Conservation (phyloP, 2,113 vertebrate species). For the Apus apus region DNA sequence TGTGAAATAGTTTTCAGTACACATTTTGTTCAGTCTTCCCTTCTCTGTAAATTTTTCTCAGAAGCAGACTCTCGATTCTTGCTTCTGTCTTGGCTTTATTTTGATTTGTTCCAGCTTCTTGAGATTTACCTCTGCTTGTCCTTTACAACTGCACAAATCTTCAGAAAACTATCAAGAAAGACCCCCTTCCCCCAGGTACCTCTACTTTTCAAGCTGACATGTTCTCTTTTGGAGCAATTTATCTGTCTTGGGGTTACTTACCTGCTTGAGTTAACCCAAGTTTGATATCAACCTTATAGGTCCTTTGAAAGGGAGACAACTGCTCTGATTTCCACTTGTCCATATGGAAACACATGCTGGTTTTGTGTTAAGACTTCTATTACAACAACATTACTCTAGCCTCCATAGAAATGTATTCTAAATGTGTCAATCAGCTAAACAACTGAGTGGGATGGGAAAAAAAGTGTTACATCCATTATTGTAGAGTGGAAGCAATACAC, state of each 20-base stretch:
- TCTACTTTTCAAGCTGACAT: fast-evolving
- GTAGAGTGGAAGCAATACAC: neutral
- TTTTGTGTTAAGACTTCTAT: neutral
- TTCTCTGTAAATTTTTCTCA: neutral
- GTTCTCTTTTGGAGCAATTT: neutral
- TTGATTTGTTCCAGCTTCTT: neutral
- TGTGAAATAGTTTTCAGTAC: neutral
- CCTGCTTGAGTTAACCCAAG: neutral
- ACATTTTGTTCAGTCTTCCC: neutral
- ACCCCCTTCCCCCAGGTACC: neutral
- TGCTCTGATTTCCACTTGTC: neutral
- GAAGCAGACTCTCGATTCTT: neutral
- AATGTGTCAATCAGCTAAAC: neutral
- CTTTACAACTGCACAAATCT: neutral
- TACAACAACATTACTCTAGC: neutral
- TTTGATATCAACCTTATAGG: neutral
- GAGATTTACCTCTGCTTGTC: neutral
- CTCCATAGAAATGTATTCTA: neutral
- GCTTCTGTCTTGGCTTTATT: neutral
- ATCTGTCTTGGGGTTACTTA: neutral
- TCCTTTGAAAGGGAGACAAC: neutral
- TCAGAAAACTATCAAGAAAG: neutral
- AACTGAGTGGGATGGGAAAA: neutral
- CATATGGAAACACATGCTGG: neutral
- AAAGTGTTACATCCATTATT: neutral